Evolutionary conservation across 2,797 vertebrate species (phyloP), one percentile per base, ranked within the genome.

Genomic region (Phrynocephalus guinanensis): DNA sequence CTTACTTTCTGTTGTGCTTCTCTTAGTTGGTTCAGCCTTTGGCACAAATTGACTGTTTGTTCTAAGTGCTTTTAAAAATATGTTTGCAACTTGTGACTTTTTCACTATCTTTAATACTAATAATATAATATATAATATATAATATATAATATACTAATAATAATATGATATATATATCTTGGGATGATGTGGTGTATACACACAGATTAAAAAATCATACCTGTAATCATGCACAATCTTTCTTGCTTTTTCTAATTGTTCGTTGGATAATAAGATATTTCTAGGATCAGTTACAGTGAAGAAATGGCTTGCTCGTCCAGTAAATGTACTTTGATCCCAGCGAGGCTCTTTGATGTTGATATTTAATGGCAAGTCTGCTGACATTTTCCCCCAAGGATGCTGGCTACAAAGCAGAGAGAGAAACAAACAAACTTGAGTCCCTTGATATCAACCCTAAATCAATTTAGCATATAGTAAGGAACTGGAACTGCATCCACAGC

Each of bases 261-360:
- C 96, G 28, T 98, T 96, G 92, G 97, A 97, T 91, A 99, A 96
- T 67, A 99, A 97, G 93, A 99, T 95, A 92, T 99, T 99, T 93
- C 99, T 97, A 72, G 99, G 99, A 83, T 99, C 98, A 77, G 99
- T 99, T 90, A 99, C 99, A 0, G 99, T 99, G 94, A 99, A 99
- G 97, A 99, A 99, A 94, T 99, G 99, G 77, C 96, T 98, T 44
- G 99, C 99, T 91, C 99, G 97, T 86, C 99, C 99, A 72, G 95
- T 10, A 76, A 99, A 99, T 33, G 98, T 99, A 94, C 97, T 97
- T 95, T 99, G 99, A 95, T 99, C 98, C 99, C 99, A 99, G 88
- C 98, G 98, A 24, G 99, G 99, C 93, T 99, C 99, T 94, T 97
- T 98, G 95, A 99, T 98, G 94, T 99, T 98, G 92, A 99, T 98